Evolutionary conservation across 2,113 vertebrate species (phyloP), one percentile per base, ranked within the genome.

Genomic region (Ellobius talpinus): DNA sequence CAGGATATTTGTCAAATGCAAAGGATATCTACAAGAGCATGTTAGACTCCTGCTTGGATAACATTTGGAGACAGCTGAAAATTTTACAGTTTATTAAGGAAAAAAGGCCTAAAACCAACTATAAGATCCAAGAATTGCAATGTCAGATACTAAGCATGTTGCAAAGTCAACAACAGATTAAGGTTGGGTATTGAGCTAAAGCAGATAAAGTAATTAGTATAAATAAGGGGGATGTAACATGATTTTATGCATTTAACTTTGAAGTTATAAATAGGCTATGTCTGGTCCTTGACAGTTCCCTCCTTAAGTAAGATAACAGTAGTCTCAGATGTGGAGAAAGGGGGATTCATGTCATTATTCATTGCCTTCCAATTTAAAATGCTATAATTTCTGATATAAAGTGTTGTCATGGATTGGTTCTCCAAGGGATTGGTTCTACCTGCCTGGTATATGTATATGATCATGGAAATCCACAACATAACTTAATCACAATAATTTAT

Each of bases 1-100:
- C 95, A 99, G 99, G 97, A 76, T 99, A 99, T 98, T 98, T 99
- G 96, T 98, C 94, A 87, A 98, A 98, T 97, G 99, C 98, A 87
- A 99, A 99, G 63, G 97, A 98, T 93, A 93, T 93, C 63, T 99
- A 99, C 97, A 97, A 92, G 72, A 99, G 98, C 68, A 94, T 98
- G 94, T 97, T 99, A 93, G 98, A 98, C 72, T 98, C 97, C 36
- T 98, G 89, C 98, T 98, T 99, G 97, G 97, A 98, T 97, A 97
- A 98, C 86, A 98, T 99, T 97, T 98, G 99, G 98, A 99, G 98
- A 95, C 99, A 98, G 95, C 86, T 99, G 96, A 97, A 98, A 96
- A 98, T 99, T 98, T 94, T 99, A 94, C 98, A 99, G 79, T 99
- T 98, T 98, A 98, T 99, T 96, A 98, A 98, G 88, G 97, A 97